Evolutionary conservation across 1,140 invertebrate species (phyloP), one percentile per base, ranked within the genome.

Genomic region (Halictus rubicundus): DNA sequence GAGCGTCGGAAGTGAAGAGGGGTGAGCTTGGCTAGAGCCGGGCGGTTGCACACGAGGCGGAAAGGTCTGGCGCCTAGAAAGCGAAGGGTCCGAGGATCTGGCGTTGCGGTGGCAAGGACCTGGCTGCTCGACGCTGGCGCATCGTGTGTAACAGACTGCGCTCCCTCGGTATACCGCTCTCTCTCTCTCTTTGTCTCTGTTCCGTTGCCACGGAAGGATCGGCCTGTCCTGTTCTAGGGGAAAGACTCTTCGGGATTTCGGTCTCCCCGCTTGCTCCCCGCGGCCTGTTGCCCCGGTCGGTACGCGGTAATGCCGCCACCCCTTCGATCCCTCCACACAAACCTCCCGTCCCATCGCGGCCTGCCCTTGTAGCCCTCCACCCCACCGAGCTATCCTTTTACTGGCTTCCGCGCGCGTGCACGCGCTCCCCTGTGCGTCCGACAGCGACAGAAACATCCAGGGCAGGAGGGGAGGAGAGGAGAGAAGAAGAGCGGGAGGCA

Each of bases 1-100:
- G 78, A 70, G 65, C 68, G 78, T 83, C 74, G 84, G 81, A 84
- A 83, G 81, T 84, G 68, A 87, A 87, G 85, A 86, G 85, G 85
- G 85, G 84, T 86, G 78, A 87, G 69, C 85, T 49, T 68, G 74
- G 78, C 72, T 61, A 77, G 49, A 81, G 61, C 78, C 27, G 86
- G 84, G 14, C 70, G 42, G 57, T 59, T 70, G 61, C 70, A 87
- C 84, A 87, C 84, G 82, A 83, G 14, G 85, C 85, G 72, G 65
- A 8, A 69, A 70, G 23, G 37, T 19, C 27, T 14, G 32, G 12
- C 27, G 8, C 10, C 16, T 2, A 49, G 1, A 21, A 57, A 57
- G 19, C 16, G 21, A 54, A 52, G 0, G 19, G 49, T 2, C 21
- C 5, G 16, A n/a, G 21, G 54, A 21, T 9, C 21, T 5, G 2